Conservation (phyloP, 1,140 invertebrate genomes). For the Archivesica marissinica region DNA sequence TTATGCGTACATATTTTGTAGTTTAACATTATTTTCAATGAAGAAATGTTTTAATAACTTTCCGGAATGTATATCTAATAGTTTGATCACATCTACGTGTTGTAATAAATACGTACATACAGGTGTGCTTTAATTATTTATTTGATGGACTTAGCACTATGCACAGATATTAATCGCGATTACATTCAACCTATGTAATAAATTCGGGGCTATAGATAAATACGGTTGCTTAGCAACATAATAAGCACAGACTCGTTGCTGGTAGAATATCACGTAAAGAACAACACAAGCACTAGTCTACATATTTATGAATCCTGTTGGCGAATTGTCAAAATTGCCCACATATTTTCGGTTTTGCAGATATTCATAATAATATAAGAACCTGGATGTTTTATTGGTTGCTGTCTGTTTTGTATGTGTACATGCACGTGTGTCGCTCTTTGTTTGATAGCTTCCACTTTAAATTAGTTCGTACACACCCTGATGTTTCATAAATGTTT, state of each 20-base stretch:
- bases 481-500: no score
- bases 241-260: slow-evolving; percentile 22
- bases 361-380: neutral
- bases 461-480: no score
- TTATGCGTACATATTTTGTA: no score
- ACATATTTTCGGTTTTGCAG: neutral
- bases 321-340: slow-evolving; percentile 2
- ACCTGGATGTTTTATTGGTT: no score
- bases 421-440: no score
- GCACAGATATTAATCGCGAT: slow-evolving; percentile 20
- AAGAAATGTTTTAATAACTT: no score
- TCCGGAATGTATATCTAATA: no score
- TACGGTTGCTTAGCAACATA: slow-evolving; percentile 46
- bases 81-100: no score
- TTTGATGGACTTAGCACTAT: neutral
- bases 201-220: slow-evolving; percentile 18
- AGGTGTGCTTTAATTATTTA: slow-evolving; percentile 4
- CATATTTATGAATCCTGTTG: neutral
- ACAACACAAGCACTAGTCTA: slow-evolving; percentile 13
- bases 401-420: no score
- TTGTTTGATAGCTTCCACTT: no score
- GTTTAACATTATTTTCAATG: no score
- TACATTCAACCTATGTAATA: slow-evolving; percentile 22
- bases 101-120: no score
- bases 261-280: slow-evolving; percentile 30